Base-by-base conservation (phyloP, 2,113 vertebrate species). In the Crotalus horridus region DNA sequence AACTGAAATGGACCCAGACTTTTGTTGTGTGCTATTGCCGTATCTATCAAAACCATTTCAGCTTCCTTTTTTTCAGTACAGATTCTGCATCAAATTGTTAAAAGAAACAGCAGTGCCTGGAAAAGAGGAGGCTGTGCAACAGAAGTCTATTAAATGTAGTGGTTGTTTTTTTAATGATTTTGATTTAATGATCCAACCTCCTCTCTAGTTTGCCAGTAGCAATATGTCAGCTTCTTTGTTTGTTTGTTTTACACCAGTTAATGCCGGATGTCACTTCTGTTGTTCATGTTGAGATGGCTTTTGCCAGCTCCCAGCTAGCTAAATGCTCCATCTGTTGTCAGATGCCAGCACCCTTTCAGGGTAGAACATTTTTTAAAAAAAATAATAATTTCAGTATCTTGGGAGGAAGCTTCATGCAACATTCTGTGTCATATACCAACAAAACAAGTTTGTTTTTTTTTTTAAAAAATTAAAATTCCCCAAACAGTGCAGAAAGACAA, bases 41-140 rank as follows among this genome's bases (percentile, higher is more conserved):
- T 92, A 96, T 92, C 74, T 64, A 94, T 56, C 43, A 94, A 92
- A 95, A 95, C 92, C 0, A 59, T 93, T 94, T 96, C 93, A 96
- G 93, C 9, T 0, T 26, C 0, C 33, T 86, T 54, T 58, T 56
- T 46, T 51, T 61, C 58, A 85, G 29, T 54, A 92, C 54, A 87
- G 6, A 58, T 56, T 21, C 29, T 1, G 23, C 6, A 5, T 94
- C 29, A 15, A 94, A 3, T 5, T 48, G 48, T 26, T 55, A 86
- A 53, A 89, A 15, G 59, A 89, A n/a, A 64, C 59, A 86, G 15
- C n/a, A 92, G 12, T 89, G 51, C 1, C 21, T 53, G 17, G 85
- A 9, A 90, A 92, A 90, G 8, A 46, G 43, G 89, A 93, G 48
- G 33, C 26, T 90, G 4, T 2, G 26, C 29, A 81, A 43, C 33